Conservation (phyloP, 2,113 vertebrate genomes). For the Silurus glanis region DNA sequence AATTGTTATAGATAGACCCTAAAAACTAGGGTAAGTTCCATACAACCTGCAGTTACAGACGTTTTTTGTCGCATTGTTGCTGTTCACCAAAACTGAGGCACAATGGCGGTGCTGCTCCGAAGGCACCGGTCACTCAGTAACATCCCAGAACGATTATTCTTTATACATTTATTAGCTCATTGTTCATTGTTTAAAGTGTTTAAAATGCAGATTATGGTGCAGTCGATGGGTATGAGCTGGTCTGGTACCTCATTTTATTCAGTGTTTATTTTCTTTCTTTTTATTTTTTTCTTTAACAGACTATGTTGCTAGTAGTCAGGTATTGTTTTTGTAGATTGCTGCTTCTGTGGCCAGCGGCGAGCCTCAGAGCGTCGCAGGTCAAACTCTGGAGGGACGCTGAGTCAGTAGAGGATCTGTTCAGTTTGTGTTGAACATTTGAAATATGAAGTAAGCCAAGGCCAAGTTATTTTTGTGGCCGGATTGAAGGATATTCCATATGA, state of each 20-base stretch:
- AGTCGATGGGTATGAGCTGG: conserved; percentile 70
- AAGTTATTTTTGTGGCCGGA: conserved; percentile 45
- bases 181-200: conserved; percentile 56
- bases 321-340: conserved; percentile 45
- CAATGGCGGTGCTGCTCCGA: conserved; percentile 50
- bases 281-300: conserved; percentile 48
- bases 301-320: conserved; percentile 59
- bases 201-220: conserved; percentile 63
- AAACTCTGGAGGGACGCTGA: conserved; percentile 62
- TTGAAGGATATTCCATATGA: conserved; percentile 66
- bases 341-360: conserved; percentile 43
- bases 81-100: conserved; percentile 47
- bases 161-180: conserved; percentile 61
- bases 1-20: conserved; percentile 46
- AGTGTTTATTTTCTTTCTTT: conserved; percentile 67
- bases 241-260: conserved; percentile 66
- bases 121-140: conserved; percentile 54
- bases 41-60: conserved; percentile 73
- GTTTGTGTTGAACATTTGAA: conserved; percentile 59
- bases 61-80: conserved; percentile 47
- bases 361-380: conserved; percentile 62
- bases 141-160: conserved; percentile 61
- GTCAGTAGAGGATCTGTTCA: conserved; percentile 68
- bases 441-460: conserved; percentile 64
- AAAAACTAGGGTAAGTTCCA: conserved; percentile 60